Conservation (phyloP, 2,797 vertebrate genomes). For the Tragopan temminckii region DNA sequence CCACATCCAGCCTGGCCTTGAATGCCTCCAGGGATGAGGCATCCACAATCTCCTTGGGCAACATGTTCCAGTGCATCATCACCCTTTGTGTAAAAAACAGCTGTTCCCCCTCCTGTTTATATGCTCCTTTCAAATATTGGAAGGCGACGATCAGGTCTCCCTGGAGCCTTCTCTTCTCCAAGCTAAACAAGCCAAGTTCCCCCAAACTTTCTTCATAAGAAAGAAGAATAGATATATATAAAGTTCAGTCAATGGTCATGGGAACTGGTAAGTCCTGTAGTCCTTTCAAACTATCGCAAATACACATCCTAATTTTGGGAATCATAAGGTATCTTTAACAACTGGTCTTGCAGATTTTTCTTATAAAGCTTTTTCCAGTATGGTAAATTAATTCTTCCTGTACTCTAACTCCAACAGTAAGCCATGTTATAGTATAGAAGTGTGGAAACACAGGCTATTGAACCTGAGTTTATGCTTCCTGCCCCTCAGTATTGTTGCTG, state of each 20-base stretch:
- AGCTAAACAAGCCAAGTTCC: no score
- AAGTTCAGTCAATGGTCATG: fast-evolving
- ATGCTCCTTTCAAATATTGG: no score
- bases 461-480: fast-evolving
- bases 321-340: neutral
- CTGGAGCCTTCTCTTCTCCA: no score
- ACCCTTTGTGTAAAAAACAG: no score
- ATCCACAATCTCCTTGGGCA: no score
- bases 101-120: no score
- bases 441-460: neutral
- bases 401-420: neutral
- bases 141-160: no score
- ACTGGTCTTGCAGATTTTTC: neutral
- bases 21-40: no score
- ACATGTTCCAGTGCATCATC: no score
- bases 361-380: neutral
- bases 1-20: no score
- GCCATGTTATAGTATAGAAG: neutral
- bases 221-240: neutral
- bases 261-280: neutral
- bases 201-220: no score
- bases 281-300: neutral
- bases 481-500: neutral
- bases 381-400: neutral
- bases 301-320: neutral